These are phyloP conservation scores for Sialis lutaria DNA, from an alignment of 2,888 invertebrate species.

Conservation along the genomic window DNA sequence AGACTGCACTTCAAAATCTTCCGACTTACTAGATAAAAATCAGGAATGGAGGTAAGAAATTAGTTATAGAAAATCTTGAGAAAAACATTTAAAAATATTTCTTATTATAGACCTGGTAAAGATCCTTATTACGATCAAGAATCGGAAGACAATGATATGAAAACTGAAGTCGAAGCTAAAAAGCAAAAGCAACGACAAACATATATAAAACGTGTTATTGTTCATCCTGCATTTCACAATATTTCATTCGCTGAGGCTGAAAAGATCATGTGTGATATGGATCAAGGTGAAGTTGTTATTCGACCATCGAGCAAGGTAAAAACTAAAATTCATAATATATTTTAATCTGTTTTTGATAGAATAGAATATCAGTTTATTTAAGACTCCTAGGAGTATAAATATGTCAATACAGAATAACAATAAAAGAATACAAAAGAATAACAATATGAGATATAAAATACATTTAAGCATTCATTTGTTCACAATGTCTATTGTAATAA, in stretches of 20 bases:
- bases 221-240: slow-evolving; percentile 95
- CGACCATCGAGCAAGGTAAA: slow-evolving; percentile 84
- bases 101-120: slow-evolving; percentile 42
- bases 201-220: slow-evolving; percentile 90
- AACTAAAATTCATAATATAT: not conserved
- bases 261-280: slow-evolving; percentile 77
- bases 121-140: slow-evolving; percentile 87
- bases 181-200: slow-evolving; percentile 68
- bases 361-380: too few species aligned
- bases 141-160: slow-evolving; percentile 59
- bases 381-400: too few species aligned
- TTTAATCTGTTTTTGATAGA: slow-evolving; percentile 4
- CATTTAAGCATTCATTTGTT: too few species aligned
- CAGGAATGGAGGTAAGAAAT: slow-evolving; percentile 59
- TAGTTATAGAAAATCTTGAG: not conserved
- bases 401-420: too few species aligned
- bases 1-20: slow-evolving; percentile 84
- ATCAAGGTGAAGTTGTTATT: slow-evolving; percentile 92
- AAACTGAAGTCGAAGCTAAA: slow-evolving; percentile 64
- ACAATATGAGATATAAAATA: too few species aligned
- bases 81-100: not conserved
- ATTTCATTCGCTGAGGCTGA: slow-evolving; percentile 87
- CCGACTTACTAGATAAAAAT: slow-evolving; percentile 80
- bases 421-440: too few species aligned
- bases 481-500: too few species aligned